These are phyloP conservation scores for Cyrtorhinus lividipennis DNA, from an alignment of 1,140 invertebrate genomes.

Conservation along the genomic window DNA sequence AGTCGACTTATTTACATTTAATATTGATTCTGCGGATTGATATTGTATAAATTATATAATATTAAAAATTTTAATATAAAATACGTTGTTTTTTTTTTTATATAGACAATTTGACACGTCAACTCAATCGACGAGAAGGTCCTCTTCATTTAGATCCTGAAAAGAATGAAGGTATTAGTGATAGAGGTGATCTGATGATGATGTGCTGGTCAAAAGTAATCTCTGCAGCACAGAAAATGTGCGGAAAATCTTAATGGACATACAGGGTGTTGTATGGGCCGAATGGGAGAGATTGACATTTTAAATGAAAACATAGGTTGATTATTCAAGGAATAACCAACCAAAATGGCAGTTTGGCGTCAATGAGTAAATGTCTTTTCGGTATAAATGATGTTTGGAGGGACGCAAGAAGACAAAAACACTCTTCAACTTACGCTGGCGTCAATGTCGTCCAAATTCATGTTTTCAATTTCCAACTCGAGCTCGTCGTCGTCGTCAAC, in stretches of 20 bases:
- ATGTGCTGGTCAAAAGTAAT: constrained; percentile 13
- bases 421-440: constrained; percentile 24
- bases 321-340: too few species aligned
- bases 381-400: not conserved
- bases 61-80: too few species aligned
- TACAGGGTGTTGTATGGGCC: not conserved
- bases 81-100: too few species aligned
- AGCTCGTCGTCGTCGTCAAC: constrained; percentile 31
- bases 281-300: too few species aligned
- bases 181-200: too few species aligned
- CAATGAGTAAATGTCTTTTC: not conserved
- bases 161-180: too few species aligned
- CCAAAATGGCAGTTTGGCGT: too few species aligned
- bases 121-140: constrained; percentile 18
- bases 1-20: too few species aligned
- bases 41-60: too few species aligned
- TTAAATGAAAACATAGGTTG: too few species aligned
- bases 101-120: too few species aligned
- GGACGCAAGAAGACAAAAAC: not conserved
- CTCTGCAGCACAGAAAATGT: not conserved
- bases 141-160: constrained; percentile 20
- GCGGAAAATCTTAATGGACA: not conserved
- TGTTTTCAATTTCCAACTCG: constrained; percentile 34
- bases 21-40: too few species aligned
- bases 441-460: constrained; percentile 30